Conservation (phyloP, 2,797 vertebrate species). For the Xenopus petersii region DNA sequence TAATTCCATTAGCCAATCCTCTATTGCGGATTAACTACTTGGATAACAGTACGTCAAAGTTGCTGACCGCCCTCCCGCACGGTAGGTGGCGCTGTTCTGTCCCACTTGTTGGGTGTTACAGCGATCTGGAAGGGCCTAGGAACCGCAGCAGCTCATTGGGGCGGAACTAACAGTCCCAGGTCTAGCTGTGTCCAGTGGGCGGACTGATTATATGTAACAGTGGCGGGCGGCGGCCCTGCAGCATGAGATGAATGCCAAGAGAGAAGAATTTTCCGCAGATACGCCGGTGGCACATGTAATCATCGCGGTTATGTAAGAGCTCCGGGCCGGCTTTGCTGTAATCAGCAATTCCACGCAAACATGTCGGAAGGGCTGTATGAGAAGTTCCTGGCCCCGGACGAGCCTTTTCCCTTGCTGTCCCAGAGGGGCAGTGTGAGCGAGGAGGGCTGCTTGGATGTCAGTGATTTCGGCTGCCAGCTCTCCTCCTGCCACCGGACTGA, state of each 20-base stretch:
- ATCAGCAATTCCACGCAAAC: constrained; percentile 11
- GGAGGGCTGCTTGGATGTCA: constrained; percentile 87
- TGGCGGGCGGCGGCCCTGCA: not conserved
- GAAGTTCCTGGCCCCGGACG: constrained; percentile 93
- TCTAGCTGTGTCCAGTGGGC: too few species aligned
- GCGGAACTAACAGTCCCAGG: not conserved
- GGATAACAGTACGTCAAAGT: too few species aligned
- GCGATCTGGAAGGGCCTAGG: not conserved
- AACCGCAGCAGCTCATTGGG: not conserved
- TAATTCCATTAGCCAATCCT: too few species aligned
- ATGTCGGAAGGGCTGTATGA: constrained; percentile 86
- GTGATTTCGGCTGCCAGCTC: constrained; percentile 91
- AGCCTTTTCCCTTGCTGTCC: constrained; percentile 85
- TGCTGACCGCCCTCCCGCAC: not conserved
- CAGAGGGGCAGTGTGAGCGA: constrained; percentile 85
- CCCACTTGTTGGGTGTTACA: not conserved
- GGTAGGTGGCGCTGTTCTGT: constrained; percentile 16
- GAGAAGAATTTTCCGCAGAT: not conserved
- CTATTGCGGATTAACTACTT: too few species aligned
- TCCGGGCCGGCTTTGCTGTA: not conserved
- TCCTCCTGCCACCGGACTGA: constrained; percentile 95
- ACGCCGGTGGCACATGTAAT: not conserved
- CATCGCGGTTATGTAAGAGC: not conserved
- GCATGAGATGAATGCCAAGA: not conserved
- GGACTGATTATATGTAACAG: not conserved